phyloP scores from a whole-genome alignment of 2,888 invertebrate species.

The Girardia tigrina region DNA sequence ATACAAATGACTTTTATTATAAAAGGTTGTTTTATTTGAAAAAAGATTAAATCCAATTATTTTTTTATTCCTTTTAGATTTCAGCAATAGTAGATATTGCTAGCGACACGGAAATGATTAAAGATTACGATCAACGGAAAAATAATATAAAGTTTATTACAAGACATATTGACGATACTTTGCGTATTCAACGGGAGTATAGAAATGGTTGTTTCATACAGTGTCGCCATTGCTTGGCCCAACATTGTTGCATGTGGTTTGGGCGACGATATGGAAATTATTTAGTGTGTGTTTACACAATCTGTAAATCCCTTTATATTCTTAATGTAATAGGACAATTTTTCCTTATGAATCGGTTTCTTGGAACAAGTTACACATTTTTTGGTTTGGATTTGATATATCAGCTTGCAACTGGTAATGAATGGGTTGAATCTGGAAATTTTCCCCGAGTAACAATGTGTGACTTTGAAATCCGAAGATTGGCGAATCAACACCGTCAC shows the following conservation, averaged over 20 bases:
- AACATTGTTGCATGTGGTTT: constrained; percentile 41
- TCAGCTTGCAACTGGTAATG: constrained; percentile 42
- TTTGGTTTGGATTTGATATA: constrained; percentile 45
- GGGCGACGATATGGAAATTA: constrained; percentile 43
- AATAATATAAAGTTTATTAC: constrained; percentile 51
- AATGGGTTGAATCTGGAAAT: constrained; percentile 45
- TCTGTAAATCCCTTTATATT: constrained; percentile 41
- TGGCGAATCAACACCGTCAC: constrained; percentile 51
- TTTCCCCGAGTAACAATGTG: constrained; percentile 49
- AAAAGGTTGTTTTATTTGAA: too few species aligned
- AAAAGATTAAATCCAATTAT: too few species aligned
- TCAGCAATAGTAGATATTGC: constrained; percentile 51
- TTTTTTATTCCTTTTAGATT: constrained; percentile 43
- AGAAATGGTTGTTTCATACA: constrained; percentile 44
- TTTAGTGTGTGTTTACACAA: constrained; percentile 42
- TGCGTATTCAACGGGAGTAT: constrained; percentile 44
- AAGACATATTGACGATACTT: constrained; percentile 50
- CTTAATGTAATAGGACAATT: constrained; percentile 43
- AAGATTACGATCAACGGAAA: constrained; percentile 46
- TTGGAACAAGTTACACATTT: constrained; percentile 44
- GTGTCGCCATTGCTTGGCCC: constrained; percentile 34
- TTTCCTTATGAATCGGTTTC: constrained; percentile 46
- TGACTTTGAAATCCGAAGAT: constrained; percentile 49
- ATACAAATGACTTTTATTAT: too few species aligned
- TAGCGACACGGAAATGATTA: constrained; percentile 50